These are phyloP conservation scores for Sciurus carolinensis DNA, from an alignment of 2,797 vertebrate genomes.

Conservation along the genomic window DNA sequence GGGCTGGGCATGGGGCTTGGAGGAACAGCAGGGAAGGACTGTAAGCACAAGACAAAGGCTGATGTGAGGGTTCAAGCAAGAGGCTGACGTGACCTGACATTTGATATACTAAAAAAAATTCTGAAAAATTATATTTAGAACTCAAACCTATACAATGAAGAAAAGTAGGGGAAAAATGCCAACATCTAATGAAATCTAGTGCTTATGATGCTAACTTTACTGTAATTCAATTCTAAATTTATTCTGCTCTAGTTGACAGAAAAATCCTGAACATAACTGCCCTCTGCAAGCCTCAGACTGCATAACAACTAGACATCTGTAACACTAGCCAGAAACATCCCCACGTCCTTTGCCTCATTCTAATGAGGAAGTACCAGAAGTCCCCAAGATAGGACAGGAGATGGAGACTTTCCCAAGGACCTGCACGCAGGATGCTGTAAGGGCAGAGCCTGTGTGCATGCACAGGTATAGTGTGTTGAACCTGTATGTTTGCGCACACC, in stretches of 20 bases:
- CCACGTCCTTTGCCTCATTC: neutral
- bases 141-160: neutral
- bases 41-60: neutral
- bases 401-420: neutral
- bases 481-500: fast-evolving
- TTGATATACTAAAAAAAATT: neutral
- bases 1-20: fast-evolving
- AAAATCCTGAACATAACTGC: neutral
- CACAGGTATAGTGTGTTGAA: too few species aligned
- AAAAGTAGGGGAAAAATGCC: neutral
- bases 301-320: neutral
- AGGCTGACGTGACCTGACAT: neutral
- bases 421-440: neutral
- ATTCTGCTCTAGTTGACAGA: neutral
- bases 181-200: neutral
- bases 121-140: constrained; percentile 1
- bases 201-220: too few species aligned
- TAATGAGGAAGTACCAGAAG: neutral
- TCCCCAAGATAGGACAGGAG: too few species aligned
- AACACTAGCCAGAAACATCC: neutral
- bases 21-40: neutral
- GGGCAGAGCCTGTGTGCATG: too few species aligned
- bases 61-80: neutral
- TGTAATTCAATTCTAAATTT: neutral
- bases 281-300: neutral